Evolutionary conservation across 1,140 invertebrate species (phyloP), one percentile per base, ranked within the genome.

Genomic region (Drosophila littoralis): DNA sequence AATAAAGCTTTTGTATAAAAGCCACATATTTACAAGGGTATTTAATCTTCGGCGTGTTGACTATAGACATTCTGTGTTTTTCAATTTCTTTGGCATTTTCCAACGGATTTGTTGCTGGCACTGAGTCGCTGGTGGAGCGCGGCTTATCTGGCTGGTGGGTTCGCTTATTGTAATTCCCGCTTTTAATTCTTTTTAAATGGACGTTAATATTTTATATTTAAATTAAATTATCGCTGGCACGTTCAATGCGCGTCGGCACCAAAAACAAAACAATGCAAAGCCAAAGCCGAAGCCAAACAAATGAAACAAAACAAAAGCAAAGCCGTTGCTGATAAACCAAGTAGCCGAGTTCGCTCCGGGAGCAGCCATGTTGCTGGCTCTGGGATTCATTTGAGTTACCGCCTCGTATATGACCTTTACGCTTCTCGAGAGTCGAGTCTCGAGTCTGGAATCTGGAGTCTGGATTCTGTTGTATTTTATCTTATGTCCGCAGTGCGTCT

Each of bases 191-290:
- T 40, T 76, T 79, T 79, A 76, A 84, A 65, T 76, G 63, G 32
- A 5, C 81, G 59, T 71, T 81, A 69, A 72, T 72, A 81, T 71
- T 70, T 67, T 69, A 76, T 75, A 71, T 71, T 85, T 69, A 85
- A 84, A 81, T 65, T 58, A 58, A 80, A 76, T 76, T 84, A 73
- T 73, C 70, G 70, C 70, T 54, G 17, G 58, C 67, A 70, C 50
- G 58, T 43, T 38, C 55, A 73, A 59, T 28, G 60, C 35, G 60
- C 48, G 33, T 5, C 65, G 40, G 22, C 22, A 35, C 17, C 64
- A 42, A 50, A 66, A 69, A 60, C 59, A 71, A 77, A 82, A 54
- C 58, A 64, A 64, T 58, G 28, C 59, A 46, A 46, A 48, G 43
- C 10, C 22, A 36, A 36, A 28, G 43, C 10, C 22, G 32, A 36